Base-by-base conservation (phyloP, 2,888 invertebrate species). In the Zaprionus lineosus region DNA sequence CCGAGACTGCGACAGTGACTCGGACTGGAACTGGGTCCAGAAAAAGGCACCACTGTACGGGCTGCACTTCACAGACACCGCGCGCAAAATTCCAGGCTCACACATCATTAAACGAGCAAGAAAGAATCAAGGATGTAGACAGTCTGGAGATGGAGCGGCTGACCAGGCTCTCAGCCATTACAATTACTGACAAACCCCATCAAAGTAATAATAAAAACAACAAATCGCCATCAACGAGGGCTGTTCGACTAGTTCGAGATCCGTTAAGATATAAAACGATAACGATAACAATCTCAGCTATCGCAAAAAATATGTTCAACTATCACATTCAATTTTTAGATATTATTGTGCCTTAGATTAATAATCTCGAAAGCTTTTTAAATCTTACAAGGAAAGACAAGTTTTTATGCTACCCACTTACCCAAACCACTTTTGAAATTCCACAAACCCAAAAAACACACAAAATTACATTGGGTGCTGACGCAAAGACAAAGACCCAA, bases 131-230 rank as follows among this genome's bases (percentile, higher is more conserved):
- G 34, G 50, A 41, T 18, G 50, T 47, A 29, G 55, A 28, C 59
- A 40, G 56, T 53, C 37, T 40, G 58, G 3, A 55, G 56, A 47
- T 58, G 50, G 61, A 74, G 60, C 62, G 68, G 69, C 61, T 68
- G 64, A 28, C 72, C 75, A 64, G 65, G 64, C 70, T 62, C 64
- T 52, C 59, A 71, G 65, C 76, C 82, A 84, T 84, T 83, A 84
- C 82, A 83, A 83, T 83, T 82, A 83, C 84, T 82, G 84, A 77
- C 84, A 75, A 82, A 82, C 78, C 81, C 81, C 73, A 82, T 83
- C 84, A 81, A 76, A 74, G 53, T 73, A 83, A 55, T 79, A 73
- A 81, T 81, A 74, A 83, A 77, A 83, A 48, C 40, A 68, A 68
- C 58, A 69, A 50, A 63, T 69, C 47, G 28, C 47, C 48, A 2